Conservation (phyloP, 2,113 vertebrate species). For the Plestiodon gilberti region DNA sequence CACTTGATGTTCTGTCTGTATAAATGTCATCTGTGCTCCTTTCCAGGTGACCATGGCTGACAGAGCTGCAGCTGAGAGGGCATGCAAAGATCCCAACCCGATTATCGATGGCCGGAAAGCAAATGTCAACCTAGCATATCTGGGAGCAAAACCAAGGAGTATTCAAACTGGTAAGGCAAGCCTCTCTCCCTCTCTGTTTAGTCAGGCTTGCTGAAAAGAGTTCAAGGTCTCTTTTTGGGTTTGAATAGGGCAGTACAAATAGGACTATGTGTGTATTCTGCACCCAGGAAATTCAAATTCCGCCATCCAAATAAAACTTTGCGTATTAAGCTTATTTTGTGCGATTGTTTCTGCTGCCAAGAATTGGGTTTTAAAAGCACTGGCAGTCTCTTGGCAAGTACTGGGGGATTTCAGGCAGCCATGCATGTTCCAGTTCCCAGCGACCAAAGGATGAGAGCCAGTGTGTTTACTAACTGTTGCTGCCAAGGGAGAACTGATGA, state of each 20-base stretch:
- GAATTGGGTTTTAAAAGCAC: not conserved
- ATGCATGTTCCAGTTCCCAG: not conserved
- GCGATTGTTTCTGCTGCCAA: not conserved
- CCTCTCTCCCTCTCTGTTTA: not conserved
- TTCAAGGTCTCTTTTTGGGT: not conserved
- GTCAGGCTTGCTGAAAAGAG: not conserved
- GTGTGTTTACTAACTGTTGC: not conserved
- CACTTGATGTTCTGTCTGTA: constrained; percentile 31
- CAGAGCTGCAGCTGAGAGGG: constrained; percentile 89
- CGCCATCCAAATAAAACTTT: not conserved
- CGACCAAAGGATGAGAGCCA: too few species aligned
- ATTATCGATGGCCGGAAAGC: constrained; percentile 98
- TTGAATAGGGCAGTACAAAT: not conserved
- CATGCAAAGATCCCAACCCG: constrained; percentile 97
- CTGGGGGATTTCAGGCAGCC: not conserved
- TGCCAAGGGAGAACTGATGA: not conserved
- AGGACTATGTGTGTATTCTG: not conserved
- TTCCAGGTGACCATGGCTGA: constrained; percentile 95
- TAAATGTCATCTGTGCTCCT: constrained; percentile 42
- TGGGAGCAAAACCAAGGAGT: constrained; percentile 95
- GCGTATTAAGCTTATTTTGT: not conserved
- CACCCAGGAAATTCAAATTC: not conserved
- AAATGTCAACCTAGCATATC: constrained; percentile 95
- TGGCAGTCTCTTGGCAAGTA: not conserved
- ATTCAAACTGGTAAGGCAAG: constrained; percentile 89